A percentile compares a stretch with the other conserved stretches of the same genome.
Evolutionary conservation across 1,140 invertebrate species (phyloP).

Genomic region (Calephelis nemesis): DNA sequence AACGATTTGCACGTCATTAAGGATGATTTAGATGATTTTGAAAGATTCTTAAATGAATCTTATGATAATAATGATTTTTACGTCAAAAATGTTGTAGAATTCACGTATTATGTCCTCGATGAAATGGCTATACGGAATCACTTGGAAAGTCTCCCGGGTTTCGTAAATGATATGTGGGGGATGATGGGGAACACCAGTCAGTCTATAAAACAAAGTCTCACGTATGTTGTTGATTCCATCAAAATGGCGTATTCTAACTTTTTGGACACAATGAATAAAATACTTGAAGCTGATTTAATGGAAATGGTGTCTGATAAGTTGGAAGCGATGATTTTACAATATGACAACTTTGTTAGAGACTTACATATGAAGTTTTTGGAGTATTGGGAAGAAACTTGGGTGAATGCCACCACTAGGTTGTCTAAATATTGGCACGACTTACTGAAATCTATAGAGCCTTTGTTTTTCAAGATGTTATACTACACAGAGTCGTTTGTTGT

Average conservation of each 20-base stretch:
- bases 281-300: slow-evolving; percentile 86
- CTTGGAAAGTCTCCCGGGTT: slow-evolving; percentile 87
- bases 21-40: slow-evolving; percentile 85
- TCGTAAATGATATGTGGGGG: slow-evolving; percentile 89
- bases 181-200: slow-evolving; percentile 90
- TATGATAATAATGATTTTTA: slow-evolving; percentile 92
- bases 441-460: slow-evolving; percentile 86
- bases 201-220: slow-evolving; percentile 86
- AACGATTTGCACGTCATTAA: slow-evolving; percentile 85
- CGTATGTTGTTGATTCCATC: slow-evolving; percentile 86
- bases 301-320: slow-evolving; percentile 83
- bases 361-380: slow-evolving; percentile 87
- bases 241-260: slow-evolving; percentile 86
- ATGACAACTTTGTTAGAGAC: slow-evolving; percentile 88
- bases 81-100: slow-evolving; percentile 86
- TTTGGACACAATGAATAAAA: slow-evolving; percentile 82
- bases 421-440: slow-evolving; percentile 85
- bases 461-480: slow-evolving; percentile 87
- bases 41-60: slow-evolving; percentile 85
- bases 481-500: slow-evolving; percentile 86
- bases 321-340: slow-evolving; percentile 85
- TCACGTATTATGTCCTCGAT: slow-evolving; percentile 85
- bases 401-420: slow-evolving; percentile 80
- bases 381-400: slow-evolving; percentile 86
- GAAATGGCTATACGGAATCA: slow-evolving; percentile 89